Percentiles rank a stretch among this genome's conserved stretches.
phyloP scores from a whole-genome alignment of 2,888 invertebrate species.

The Cabera pusaria region DNA sequence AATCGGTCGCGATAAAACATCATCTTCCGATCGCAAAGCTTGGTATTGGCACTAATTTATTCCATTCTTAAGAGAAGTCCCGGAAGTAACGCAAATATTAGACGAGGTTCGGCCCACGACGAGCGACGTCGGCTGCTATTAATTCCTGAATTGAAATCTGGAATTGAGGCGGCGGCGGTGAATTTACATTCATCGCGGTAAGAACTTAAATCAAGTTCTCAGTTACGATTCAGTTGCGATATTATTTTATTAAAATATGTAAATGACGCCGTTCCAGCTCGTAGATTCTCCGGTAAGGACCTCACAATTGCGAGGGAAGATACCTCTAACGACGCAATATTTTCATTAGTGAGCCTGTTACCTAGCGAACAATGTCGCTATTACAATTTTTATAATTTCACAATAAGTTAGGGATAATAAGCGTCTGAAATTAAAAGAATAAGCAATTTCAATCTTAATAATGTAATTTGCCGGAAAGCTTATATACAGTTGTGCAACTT shows the following conservation, averaged over 20 bases:
- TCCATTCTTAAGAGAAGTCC: constrained; percentile 74
- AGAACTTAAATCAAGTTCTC: constrained; percentile 84
- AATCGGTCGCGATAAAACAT: constrained; percentile 22
- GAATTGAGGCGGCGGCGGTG: constrained; percentile 76
- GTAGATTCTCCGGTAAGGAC: constrained; percentile 72
- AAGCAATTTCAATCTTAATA: too few species aligned
- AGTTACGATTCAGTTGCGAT: constrained; percentile 83
- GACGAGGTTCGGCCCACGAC: constrained; percentile 74
- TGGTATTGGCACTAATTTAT: constrained; percentile 76
- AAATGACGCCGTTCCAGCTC: constrained; percentile 74
- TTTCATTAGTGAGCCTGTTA: constrained; percentile 73
- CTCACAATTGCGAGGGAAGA: constrained; percentile 71
- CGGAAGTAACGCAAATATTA: constrained; percentile 82
- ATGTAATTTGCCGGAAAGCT: too few species aligned
- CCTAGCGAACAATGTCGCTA: constrained; percentile 45
- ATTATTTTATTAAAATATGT: constrained; percentile 84
- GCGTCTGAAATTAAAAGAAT: neutral
- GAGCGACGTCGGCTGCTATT: constrained; percentile 67
- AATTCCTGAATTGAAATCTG: constrained; percentile 83
- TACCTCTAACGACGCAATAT: constrained; percentile 76
- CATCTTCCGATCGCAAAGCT: constrained; percentile 38
- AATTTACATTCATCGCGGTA: constrained; percentile 83
- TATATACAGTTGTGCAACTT: too few species aligned
- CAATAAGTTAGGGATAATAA: constrained; percentile 30
- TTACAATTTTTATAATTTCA: constrained; percentile 55